Base-by-base conservation (phyloP, 2,888 invertebrate genomes). In the Eupelmus urozonus region DNA sequence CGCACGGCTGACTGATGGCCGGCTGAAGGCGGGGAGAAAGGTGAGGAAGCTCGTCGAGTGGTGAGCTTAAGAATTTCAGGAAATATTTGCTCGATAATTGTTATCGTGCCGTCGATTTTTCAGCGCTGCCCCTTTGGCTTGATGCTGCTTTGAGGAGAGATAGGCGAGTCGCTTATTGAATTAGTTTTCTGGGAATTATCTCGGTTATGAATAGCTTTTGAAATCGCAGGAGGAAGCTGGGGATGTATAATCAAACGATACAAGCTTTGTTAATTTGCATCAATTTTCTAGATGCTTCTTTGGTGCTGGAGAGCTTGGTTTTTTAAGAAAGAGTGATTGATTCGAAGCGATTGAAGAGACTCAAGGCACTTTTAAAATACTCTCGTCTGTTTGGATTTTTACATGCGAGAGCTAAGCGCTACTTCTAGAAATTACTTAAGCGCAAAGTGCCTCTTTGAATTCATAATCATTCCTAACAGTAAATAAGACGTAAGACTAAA, bases 121-220 rank as follows among this genome's bases (percentile, higher is more conserved):
- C 70, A 76, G 57, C 29, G 63, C 45, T 18, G 49, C 11, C 40
- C 13, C 18, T 16, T 20, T 13, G 20, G 16, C 55, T 9, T 20
- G 13, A 18, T 25, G 67, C 53, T 23, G 9, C 49, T 57, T 18
- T 27, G 23, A 53, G 34, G 2, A 16, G 29, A 20, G 73, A 65
- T 27, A 16, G 70, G 20, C 70, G 69, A 2, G 72, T 80, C 73
- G 76, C 71, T 66, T 69, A 80, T 77, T 77, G 76, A 77, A 77
- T 77, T 77, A 27, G 51, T 59, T 60, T 40, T 49, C n/a, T 7
- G 1, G 23, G n/a, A 42, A 13, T 51, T 57, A 59, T 66, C 65
- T 34, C 16, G 40, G 51, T 71, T 66, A 65, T 63, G 63, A 49
- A 63, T 70, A 42, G 45, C 55, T 70, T 70, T 45, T 13, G 40